These are phyloP conservation scores for Charanyca ferruginea DNA, from an alignment of 2,888 invertebrate species.

Conservation along the genomic window DNA sequence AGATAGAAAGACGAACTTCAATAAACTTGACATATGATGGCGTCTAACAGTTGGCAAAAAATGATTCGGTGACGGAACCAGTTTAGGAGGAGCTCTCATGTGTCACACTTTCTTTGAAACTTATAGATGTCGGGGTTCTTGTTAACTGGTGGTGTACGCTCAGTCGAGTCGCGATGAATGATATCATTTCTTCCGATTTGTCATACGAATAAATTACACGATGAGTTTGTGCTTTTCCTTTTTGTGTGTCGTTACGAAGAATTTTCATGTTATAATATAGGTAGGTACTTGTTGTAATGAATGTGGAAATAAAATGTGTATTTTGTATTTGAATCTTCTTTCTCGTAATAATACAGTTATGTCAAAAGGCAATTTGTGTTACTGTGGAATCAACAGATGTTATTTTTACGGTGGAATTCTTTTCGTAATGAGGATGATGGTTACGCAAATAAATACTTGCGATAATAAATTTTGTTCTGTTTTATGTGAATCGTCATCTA, in stretches of 20 bases:
- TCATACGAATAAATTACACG: slow-evolving; percentile 62
- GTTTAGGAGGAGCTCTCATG: slow-evolving; percentile 25
- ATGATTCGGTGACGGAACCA: slow-evolving; percentile 53
- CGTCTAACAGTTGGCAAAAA: slow-evolving; percentile 56
- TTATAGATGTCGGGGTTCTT: slow-evolving; percentile 15
- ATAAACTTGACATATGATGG: slow-evolving; percentile 66
- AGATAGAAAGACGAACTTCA: slow-evolving; percentile 46
- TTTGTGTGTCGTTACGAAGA: slow-evolving; percentile 38
- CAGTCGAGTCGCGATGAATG: slow-evolving; percentile 39
- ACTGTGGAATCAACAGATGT: slow-evolving; percentile 47
- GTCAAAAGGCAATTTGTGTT: slow-evolving; percentile 37
- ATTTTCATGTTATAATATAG: slow-evolving; percentile 47
- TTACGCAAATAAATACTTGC: background rate
- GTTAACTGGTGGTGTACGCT: slow-evolving; percentile 29
- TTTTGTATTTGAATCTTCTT: slow-evolving; percentile 32
- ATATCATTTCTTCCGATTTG: slow-evolving; percentile 64
- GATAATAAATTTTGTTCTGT: background rate
- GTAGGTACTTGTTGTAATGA: slow-evolving; percentile 44
- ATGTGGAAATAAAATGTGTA: slow-evolving; percentile 35
- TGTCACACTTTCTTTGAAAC: slow-evolving; percentile 12
- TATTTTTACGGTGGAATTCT: background rate
- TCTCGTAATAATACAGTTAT: slow-evolving; percentile 46
- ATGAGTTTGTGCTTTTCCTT: slow-evolving; percentile 60
- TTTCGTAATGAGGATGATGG: slow-evolving; percentile 10
- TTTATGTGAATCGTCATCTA: background rate